Base-by-base conservation (phyloP, 2,113 vertebrate species). In the Pangasianodon hypophthalmus region DNA sequence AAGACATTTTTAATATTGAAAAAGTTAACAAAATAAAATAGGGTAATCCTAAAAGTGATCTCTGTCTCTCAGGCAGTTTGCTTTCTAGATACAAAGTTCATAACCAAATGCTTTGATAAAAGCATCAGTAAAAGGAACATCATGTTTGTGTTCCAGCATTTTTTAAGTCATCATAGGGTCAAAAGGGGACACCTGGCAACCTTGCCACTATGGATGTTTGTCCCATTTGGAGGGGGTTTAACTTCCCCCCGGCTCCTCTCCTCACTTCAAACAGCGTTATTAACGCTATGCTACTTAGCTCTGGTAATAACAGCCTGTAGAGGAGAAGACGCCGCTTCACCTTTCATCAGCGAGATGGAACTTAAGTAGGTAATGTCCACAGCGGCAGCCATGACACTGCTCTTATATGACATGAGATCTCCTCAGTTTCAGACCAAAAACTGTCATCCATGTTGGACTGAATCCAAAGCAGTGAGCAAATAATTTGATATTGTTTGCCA, bases 301-400 rank as follows among this genome's bases (percentile, higher is more conserved):
- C 29, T 46, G 83, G 62, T 91, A 92, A 92, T 92, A 89, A 90
- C 71, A 91, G 91, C 75, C 88, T 85, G 2, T 56, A 85, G 83
- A 89, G 60, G 69, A 67, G 41, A 84, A 60, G 73, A 62, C 75
- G 50, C 37, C 75, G 44, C 58, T 73, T 89, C 71, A 88, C 86
- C 92, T 92, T 90, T 92, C 92, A 92, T 92, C 88, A 88, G 82
- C 19, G 37, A 90, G 87, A 88, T 90, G 90, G 81, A 84, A 85
- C 60, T 83, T 90, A 91, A 90, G 87, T 89, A 87, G 84, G 50
- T 92, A 91, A 89, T 84, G 89, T 87, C 88, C 84, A 87, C 89
- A 87, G 44, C 24, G 48, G 54, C 32, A 87, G 52, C 87, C 69
- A 69, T 10, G 18, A 46, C 44, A 50, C 46, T 85, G 48, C 32